phyloP scores from a whole-genome alignment of 2,888 invertebrate genomes.

The Platycheirus rosarum region DNA sequence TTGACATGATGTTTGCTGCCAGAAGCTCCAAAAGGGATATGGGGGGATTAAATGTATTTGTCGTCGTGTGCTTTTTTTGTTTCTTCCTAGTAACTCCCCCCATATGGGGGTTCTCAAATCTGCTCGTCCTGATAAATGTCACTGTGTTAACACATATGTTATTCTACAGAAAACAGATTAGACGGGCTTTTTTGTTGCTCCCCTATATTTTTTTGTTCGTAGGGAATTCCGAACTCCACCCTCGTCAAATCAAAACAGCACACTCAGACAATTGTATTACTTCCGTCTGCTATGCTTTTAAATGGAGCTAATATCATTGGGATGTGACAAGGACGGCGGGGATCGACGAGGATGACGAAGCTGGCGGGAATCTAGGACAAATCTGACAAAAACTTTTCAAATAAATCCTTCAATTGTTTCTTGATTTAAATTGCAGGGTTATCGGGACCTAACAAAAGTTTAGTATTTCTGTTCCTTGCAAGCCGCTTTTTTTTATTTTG shows the following conservation, averaged over 20 bases:
- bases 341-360: not conserved
- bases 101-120: not conserved
- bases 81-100: slow-evolving; percentile 14
- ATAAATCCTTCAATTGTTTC: slow-evolving; percentile 72
- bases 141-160: slow-evolving; percentile 73
- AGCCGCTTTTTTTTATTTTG: not conserved
- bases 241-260: slow-evolving; percentile 66
- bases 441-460: slow-evolving; percentile 38
- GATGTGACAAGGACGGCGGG: slow-evolving; percentile 25
- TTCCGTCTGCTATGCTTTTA: slow-evolving; percentile 69
- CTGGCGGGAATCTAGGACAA: slow-evolving; percentile 55
- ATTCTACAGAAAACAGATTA: slow-evolving; percentile 69
- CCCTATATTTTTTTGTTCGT: slow-evolving; percentile 2
- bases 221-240: slow-evolving; percentile 47
- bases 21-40: slow-evolving; percentile 54
- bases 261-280: slow-evolving; percentile 63
- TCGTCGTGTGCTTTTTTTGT: slow-evolving; percentile 49
- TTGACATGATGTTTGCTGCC: slow-evolving; percentile 72
- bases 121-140: slow-evolving; percentile 67
- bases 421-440: slow-evolving; percentile 63
- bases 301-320: slow-evolving; percentile 64
- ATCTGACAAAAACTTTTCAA: slow-evolving; percentile 64
- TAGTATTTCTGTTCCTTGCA: slow-evolving; percentile 9
- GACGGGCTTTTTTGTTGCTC: slow-evolving; percentile 24
- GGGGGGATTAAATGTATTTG: slow-evolving; percentile 70